A percentile compares a stretch with the other conserved stretches of the same genome.
Evolutionary conservation across 2,797 vertebrate genomes (phyloP).

Genomic region (Pristis pectinata): DNA sequence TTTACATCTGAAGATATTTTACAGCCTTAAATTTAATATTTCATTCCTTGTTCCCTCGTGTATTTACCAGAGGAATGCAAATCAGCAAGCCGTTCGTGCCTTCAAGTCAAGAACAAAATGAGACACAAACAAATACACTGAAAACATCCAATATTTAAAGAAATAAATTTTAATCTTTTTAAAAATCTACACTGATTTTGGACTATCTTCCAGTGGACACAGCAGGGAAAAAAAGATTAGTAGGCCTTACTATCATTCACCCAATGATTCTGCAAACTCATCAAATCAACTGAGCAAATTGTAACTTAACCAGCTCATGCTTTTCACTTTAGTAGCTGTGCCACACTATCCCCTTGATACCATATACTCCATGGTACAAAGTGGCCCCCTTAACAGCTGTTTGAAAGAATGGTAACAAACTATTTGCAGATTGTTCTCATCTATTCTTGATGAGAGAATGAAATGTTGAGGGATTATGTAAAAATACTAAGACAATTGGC

Average conservation of each 20-base stretch:
- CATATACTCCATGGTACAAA: not conserved
- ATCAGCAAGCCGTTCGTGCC: not conserved
- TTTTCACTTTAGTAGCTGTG: not conserved
- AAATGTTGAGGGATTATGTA: too few species aligned
- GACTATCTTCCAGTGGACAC: not conserved
- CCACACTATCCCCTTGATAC: not conserved
- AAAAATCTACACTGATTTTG: not conserved
- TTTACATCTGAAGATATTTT: not conserved
- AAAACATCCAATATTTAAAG: not conserved
- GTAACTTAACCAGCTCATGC: not conserved
- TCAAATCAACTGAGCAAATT: not conserved
- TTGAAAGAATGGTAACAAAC: not conserved
- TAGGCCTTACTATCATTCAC: not conserved
- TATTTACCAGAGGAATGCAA: not conserved
- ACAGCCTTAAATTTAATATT: not conserved
- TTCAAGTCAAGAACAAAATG: not conserved
- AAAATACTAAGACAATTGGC: not conserved
- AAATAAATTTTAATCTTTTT: not conserved
- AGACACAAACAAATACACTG: not conserved
- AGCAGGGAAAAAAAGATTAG: not conserved
- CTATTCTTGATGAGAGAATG: not conserved
- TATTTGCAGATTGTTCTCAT: not conserved
- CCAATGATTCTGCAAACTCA: not conserved
- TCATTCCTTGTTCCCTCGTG: not conserved
- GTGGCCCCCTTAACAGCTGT: not conserved